Evolutionary conservation across 2,888 invertebrate genomes (phyloP).

Genomic region (Dicycla oo): DNA sequence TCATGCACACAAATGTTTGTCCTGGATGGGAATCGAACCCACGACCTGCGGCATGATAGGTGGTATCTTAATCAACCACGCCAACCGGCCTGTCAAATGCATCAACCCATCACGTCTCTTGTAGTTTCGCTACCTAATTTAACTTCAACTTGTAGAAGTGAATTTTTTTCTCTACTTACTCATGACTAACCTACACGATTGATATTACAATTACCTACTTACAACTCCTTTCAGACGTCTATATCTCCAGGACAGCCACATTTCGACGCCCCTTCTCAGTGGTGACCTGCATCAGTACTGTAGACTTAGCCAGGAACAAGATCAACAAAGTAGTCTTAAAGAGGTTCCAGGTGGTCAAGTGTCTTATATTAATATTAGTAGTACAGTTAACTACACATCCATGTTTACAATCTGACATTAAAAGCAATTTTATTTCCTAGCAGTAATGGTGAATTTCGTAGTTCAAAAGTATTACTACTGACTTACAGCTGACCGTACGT

Average conservation of each 20-base stretch:
- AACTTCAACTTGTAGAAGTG: no score
- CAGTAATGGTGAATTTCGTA: not conserved
- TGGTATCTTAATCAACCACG: no score
- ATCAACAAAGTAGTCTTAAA: conserved; percentile 96
- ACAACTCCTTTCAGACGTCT: conserved; percentile 90
- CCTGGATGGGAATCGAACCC: no score
- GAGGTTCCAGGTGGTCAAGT: conserved; percentile 96
- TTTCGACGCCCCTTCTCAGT: conserved; percentile 95
- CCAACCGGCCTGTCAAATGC: no score
- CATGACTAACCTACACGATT: no score
- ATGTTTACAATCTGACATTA: not conserved
- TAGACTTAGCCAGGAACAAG: conserved; percentile 95
- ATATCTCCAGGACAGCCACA: conserved; percentile 95
- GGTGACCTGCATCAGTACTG: conserved; percentile 95
- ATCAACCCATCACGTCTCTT: no score
- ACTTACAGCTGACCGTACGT: not conserved
- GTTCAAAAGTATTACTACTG: not conserved
- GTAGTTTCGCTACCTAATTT: no score
- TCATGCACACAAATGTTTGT: no score
- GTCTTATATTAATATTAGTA: conserved; percentile 64
- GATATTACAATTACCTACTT: no score
- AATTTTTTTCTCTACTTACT: no score
- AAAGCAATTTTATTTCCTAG: not conserved
- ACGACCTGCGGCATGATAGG: no score
- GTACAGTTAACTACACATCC: no score